Percentiles rank a stretch among this genome's conserved stretches.
phyloP scores from a whole-genome alignment of 1,140 invertebrate species.

The Zophobas morio region DNA sequence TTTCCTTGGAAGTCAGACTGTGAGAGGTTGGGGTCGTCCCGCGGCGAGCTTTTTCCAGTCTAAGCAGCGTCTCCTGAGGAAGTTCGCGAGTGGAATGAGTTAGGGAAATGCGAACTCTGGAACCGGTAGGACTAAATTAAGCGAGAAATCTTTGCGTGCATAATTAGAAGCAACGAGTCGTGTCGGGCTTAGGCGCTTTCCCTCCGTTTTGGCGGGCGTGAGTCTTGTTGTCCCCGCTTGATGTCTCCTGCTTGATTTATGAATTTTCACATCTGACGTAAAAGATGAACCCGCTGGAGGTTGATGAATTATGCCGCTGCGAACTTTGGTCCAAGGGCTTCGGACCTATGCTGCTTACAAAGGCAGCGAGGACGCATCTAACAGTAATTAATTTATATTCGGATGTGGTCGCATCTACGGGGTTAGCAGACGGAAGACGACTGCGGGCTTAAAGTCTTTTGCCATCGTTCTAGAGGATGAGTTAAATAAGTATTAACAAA shows the following conservation, averaged over 20 bases:
- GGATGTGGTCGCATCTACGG: too few relatives aligned
- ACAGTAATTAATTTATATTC: not conserved
- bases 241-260: constrained; percentile 57
- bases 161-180: constrained; percentile 66
- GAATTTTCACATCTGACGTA: constrained; percentile 57
- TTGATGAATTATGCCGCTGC: constrained; percentile 27
- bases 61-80: constrained; percentile 48
- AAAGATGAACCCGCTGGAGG: constrained; percentile 24
- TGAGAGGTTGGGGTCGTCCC: constrained; percentile 26
- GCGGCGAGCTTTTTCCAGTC: constrained; percentile 23
- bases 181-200: constrained; percentile 59
- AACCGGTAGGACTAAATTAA: constrained; percentile 65
- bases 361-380: not conserved
- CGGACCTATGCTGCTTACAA: not conserved
- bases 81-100: constrained; percentile 47
- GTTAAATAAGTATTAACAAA: too few relatives aligned
- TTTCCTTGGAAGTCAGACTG: constrained; percentile 60
- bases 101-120: constrained; percentile 44
- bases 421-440: too few relatives aligned
- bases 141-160: constrained; percentile 65
- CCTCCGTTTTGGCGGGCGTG: constrained; percentile 21
- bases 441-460: too few relatives aligned
- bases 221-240: constrained; percentile 47
- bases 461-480: too few relatives aligned
- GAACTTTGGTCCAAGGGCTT: constrained; percentile 6